Evolutionary conservation across 2,797 vertebrate species (phyloP).

Genomic region (Telmatherina bonti): DNA sequence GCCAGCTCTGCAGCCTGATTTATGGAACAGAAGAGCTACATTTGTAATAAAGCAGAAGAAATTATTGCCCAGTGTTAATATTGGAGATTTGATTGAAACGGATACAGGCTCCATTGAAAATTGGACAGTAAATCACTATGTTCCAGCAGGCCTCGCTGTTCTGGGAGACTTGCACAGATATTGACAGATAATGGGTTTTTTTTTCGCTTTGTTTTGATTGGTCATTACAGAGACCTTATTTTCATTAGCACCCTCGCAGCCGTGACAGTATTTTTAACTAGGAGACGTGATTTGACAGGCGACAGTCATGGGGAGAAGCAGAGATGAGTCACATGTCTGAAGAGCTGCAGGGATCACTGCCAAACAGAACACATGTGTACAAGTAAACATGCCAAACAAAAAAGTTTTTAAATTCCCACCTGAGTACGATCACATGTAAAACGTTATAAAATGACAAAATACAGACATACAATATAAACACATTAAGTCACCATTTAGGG

Average conservation of each 20-base stretch:
- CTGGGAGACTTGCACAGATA: slow-evolving; percentile 64
- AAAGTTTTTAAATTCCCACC: too few relatives aligned
- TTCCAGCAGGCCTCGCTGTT: slow-evolving; percentile 58
- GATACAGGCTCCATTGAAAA: slow-evolving; percentile 73
- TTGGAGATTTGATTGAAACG: slow-evolving; percentile 80
- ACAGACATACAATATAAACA: too few relatives aligned
- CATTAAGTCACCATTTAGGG: too few relatives aligned
- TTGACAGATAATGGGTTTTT: slow-evolving; percentile 74
- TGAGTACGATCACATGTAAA: too few relatives aligned
- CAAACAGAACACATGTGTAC: too few relatives aligned
- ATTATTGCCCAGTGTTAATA: slow-evolving; percentile 78
- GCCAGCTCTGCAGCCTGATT: slow-evolving; percentile 69
- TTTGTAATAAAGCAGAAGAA: slow-evolving; percentile 79
- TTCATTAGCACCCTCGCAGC: slow-evolving; percentile 68
- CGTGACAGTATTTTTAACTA: slow-evolving; percentile 43
- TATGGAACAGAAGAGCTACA: slow-evolving; percentile 63
- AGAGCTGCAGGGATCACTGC: too few relatives aligned
- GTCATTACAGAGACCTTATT: slow-evolving; percentile 73
- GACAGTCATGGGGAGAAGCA: slow-evolving; percentile 1
- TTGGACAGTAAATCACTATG: slow-evolving; percentile 77
- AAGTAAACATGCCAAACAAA: too few relatives aligned
- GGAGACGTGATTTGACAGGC: slow-evolving; percentile 17
- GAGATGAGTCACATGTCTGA: too few relatives aligned
- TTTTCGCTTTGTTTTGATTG: slow-evolving; percentile 66
- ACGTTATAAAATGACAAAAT: too few relatives aligned